Percentiles rank a stretch among this genome's conserved stretches.
These are phyloP conservation scores for Enoplolaimus lenunculus DNA, from an alignment of 2,888 invertebrate genomes.

Conservation along the genomic window DNA sequence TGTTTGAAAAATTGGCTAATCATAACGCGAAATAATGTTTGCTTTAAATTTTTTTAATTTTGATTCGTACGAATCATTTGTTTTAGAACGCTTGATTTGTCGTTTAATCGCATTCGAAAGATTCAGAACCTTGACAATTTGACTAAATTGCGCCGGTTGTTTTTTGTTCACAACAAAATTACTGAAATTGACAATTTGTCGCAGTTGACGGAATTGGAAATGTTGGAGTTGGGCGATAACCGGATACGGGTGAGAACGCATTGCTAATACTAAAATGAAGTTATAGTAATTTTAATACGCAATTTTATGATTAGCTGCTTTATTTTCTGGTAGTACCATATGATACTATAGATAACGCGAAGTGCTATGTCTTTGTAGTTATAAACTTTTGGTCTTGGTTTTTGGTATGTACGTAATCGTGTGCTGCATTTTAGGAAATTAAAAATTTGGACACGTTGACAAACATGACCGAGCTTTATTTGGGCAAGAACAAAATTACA, in stretches of 20 bases:
- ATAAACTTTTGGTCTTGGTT: too few relatives aligned
- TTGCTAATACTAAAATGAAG: not conserved
- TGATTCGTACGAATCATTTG: too few relatives aligned
- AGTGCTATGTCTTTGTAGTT: too few relatives aligned
- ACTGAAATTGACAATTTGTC: conserved; percentile 42
- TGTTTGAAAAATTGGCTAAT: too few relatives aligned
- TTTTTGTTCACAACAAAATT: conserved; percentile 47
- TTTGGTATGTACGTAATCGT: too few relatives aligned
- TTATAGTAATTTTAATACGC: not conserved
- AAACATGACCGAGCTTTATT: conserved; percentile 61
- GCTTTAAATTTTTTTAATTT: too few relatives aligned
- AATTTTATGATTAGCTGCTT: not conserved
- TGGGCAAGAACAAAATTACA: conserved; percentile 86
- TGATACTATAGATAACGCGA: too few relatives aligned
- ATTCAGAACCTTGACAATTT: conserved; percentile 43
- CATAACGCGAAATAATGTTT: too few relatives aligned
- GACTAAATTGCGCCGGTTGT: conserved; percentile 42
- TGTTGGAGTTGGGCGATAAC: conserved; percentile 88
- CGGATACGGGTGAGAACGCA: conserved; percentile 57
- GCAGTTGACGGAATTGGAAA: conserved; percentile 57
- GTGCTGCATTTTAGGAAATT: conserved; percentile 53
- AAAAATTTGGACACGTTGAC: conserved; percentile 65
- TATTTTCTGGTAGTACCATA: not conserved
- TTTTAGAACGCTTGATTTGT: conserved; percentile 79
- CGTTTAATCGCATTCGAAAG: conserved; percentile 63